Percentiles rank a stretch among this genome's conserved stretches.
phyloP scores from a whole-genome alignment of 2,888 invertebrate species.

The Drosophila leonis region DNA sequence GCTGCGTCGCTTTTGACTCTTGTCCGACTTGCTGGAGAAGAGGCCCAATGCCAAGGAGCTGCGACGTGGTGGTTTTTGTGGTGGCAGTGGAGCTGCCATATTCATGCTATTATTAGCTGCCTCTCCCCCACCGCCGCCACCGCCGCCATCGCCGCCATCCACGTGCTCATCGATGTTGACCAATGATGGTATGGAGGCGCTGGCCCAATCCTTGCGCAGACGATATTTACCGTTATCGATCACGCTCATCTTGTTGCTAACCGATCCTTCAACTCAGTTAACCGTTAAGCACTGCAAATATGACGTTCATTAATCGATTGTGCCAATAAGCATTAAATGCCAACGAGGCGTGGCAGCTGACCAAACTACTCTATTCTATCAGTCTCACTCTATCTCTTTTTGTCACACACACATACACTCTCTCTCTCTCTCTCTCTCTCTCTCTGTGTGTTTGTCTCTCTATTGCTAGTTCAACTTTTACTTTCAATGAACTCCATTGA shows the following conservation, averaged over 20 bases:
- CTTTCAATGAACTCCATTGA: conserved; percentile 80
- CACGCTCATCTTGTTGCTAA: conserved; percentile 79
- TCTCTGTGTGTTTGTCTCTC: conserved; percentile 20
- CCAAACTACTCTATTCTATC: conserved; percentile 16
- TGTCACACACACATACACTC: conserved; percentile 9
- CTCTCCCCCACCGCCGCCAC: conserved; percentile 63
- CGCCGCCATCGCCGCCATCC: conserved; percentile 74
- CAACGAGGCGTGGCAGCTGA: conserved; percentile 15
- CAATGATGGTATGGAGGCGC: conserved; percentile 85
- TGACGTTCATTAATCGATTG: conserved; percentile 46
- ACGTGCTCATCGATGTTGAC: conserved; percentile 84
- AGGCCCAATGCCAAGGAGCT: conserved; percentile 84
- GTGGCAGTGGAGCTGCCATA: conserved; percentile 70
- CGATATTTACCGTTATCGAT: conserved; percentile 85
- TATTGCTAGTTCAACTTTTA: conserved; percentile 62
- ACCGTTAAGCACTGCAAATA: conserved; percentile 64
- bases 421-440: not conserved
- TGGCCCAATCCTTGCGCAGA: conserved; percentile 85
- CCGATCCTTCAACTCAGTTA: conserved; percentile 40
- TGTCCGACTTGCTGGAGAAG: conserved; percentile 82
- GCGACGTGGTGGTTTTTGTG: conserved; percentile 84
- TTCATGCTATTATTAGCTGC: conserved; percentile 43
- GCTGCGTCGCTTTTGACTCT: conserved; percentile 84
- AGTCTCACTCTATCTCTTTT: not conserved
- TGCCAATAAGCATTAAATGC: not conserved